Conservation (phyloP, 1,140 invertebrate genomes). For the Pseudomyrmex pallidus region DNA sequence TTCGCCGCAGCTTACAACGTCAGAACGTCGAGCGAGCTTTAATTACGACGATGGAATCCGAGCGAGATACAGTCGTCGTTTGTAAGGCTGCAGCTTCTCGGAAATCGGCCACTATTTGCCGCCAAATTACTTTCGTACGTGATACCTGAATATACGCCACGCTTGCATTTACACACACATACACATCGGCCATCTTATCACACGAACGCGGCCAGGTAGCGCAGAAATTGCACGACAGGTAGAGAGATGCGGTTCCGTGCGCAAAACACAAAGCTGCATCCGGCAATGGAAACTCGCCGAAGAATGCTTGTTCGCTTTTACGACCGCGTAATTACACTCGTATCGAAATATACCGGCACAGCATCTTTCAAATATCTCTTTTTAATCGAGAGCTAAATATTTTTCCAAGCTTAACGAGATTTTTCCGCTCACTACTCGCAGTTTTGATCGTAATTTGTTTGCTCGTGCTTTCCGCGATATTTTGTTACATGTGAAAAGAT, state of each 20-base stretch:
- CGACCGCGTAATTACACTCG: constrained; percentile 6
- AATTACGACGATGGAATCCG: constrained; percentile 43
- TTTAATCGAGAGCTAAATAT: constrained; percentile 15
- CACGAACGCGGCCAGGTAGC: not conserved
- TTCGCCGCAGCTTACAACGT: constrained; percentile 17
- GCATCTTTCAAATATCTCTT: constrained; percentile 10
- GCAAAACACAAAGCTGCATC: constrained; percentile 43
- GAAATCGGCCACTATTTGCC: constrained; percentile 42
- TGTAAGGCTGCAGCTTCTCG: constrained; percentile 33
- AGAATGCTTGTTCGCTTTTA: constrained; percentile 28
- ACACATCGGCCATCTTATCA: not conserved
- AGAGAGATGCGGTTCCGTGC: constrained; percentile 1
- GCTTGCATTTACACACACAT: not conserved
- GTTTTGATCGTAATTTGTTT: no score
- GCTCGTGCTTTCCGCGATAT: no score
- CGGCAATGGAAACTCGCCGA: constrained; percentile 30
- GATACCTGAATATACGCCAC: constrained; percentile 23
- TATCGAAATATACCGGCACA: not conserved
- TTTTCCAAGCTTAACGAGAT: constrained; percentile 13
- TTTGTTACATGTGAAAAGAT: no score
- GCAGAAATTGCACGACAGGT: constrained; percentile 35
- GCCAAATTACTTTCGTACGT: constrained; percentile 51
- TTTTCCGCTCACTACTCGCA: not conserved
- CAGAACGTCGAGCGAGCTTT: constrained; percentile 20
- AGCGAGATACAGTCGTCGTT: constrained; percentile 34